Base-by-base conservation (phyloP, 2,888 invertebrate species). In the Noctua pronuba region DNA sequence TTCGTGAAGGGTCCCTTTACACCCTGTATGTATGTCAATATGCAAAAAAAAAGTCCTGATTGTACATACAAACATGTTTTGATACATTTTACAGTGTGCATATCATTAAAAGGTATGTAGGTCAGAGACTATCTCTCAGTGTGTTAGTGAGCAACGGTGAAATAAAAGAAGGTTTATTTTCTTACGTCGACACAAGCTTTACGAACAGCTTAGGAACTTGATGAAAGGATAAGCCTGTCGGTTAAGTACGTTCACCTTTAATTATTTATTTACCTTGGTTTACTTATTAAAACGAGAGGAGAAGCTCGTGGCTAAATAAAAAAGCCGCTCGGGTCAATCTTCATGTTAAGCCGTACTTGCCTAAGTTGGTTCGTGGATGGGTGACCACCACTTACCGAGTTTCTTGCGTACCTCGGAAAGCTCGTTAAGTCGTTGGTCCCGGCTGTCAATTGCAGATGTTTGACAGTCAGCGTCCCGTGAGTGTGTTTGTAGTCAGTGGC, bases 211-310 rank as follows among this genome's bases (percentile, higher is more conserved):
- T 18, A 41, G 8, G 28, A 0, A 24, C 18, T 62, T 49, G 49
- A 75, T 75, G 31, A 41, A 75, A 62, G 60, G 60, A 60, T 75
- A 62, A 41, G n/a, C 28, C 46, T 16, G 58, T 60, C 24, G 5
- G 13, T 0, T 6, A 18, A 31, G 46, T n/a, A 16, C 21, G 35
- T 75, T 52, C 2, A 52, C 10, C 62, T 31, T 58, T 62, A 8
- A 41, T 49, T 74, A 41, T 75, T 74, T 49, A 31, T 74, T 74
- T 41, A 41, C 24, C 24, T 62, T 35, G 21, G 31, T 1, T 31
- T 21, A 10, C 31, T 21, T 62, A 21, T 31, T 8, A 21, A 5
- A 16, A 18, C 6, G 46, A 46, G 46, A 44, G 41, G 41, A 5
- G 6, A 6, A 41, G 38, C 38, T 6, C 38, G 38, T 38, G 38